Evolutionary conservation across 1,140 invertebrate species (phyloP).

Genomic region (Cheumatopsyche charites): DNA sequence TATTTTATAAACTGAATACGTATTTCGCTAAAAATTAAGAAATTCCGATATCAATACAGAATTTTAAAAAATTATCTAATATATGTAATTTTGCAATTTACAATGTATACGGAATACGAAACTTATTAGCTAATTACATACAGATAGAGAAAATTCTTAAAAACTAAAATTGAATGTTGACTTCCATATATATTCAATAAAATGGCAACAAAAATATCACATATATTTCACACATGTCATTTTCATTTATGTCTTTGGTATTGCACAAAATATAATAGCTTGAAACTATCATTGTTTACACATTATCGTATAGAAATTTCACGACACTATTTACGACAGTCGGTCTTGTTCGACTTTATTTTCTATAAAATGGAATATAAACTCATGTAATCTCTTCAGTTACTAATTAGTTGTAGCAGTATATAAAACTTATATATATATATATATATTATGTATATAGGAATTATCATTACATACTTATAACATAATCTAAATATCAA

Average conservation of each 20-base stretch:
- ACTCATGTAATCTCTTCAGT: not conserved
- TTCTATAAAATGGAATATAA: conserved; percentile 2
- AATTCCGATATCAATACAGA: too few relatives aligned
- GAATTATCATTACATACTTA: not conserved
- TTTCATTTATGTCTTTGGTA: conserved; percentile 36
- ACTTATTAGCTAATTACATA: too few relatives aligned
- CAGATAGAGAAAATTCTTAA: not conserved
- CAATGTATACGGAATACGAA: too few relatives aligned
- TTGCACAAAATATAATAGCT: conserved; percentile 29
- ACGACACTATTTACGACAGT: conserved; percentile 1
- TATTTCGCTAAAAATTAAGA: too few relatives aligned
- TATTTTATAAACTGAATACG: too few relatives aligned
- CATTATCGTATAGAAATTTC: not conserved
- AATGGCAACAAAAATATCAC: conserved; percentile 39
- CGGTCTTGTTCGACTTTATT: conserved; percentile 17
- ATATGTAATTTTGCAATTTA: too few relatives aligned
- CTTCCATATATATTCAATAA: not conserved
- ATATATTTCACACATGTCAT: conserved; percentile 27
- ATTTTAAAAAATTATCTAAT: too few relatives aligned
- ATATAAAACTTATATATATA: conserved; percentile 6
- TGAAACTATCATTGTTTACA: not conserved
- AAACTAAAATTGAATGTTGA: conserved; percentile 6
- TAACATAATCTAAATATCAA: too few relatives aligned
- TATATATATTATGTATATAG: not conserved
- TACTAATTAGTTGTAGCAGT: not conserved